phyloP scores from a whole-genome alignment of 2,113 vertebrate species.

The Cheilinus undulatus region DNA sequence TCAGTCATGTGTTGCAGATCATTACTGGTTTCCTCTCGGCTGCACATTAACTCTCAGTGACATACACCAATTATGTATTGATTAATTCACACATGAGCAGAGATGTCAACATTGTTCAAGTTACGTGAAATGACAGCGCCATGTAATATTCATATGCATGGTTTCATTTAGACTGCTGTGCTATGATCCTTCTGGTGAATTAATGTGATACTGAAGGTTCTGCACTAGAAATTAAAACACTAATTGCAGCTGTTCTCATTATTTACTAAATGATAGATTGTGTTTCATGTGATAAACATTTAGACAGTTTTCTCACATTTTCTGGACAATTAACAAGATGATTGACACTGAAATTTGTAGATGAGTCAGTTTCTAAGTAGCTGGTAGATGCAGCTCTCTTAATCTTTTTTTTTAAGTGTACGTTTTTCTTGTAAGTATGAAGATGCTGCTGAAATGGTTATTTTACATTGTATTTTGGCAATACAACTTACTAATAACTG shows the following conservation, averaged over 20 bases:
- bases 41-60: conserved; percentile 35
- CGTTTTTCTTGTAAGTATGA: too few species aligned
- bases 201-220: neutral
- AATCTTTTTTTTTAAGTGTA: too few species aligned
- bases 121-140: conserved; percentile 26
- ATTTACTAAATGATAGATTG: too few species aligned
- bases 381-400: too few species aligned
- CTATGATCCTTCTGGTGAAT: neutral
- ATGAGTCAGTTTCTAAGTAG: too few species aligned
- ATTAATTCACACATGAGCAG: conserved; percentile 35
- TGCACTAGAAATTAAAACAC: neutral
- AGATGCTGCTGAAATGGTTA: too few species aligned
- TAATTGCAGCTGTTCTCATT: neutral
- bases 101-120: conserved; percentile 5
- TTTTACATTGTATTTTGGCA: too few species aligned
- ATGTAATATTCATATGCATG: conserved; percentile 26
- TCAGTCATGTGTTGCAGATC: conserved; percentile 32
- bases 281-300: too few species aligned
- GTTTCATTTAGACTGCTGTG: neutral
- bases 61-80: conserved; percentile 42
- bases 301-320: too few species aligned
- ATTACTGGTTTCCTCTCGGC: conserved; percentile 25
- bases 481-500: too few species aligned
- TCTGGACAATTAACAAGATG: too few species aligned
- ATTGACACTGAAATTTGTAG: too few species aligned